phyloP scores from a whole-genome alignment of 1,140 invertebrate species.

The Psilanteris sp. region DNA sequence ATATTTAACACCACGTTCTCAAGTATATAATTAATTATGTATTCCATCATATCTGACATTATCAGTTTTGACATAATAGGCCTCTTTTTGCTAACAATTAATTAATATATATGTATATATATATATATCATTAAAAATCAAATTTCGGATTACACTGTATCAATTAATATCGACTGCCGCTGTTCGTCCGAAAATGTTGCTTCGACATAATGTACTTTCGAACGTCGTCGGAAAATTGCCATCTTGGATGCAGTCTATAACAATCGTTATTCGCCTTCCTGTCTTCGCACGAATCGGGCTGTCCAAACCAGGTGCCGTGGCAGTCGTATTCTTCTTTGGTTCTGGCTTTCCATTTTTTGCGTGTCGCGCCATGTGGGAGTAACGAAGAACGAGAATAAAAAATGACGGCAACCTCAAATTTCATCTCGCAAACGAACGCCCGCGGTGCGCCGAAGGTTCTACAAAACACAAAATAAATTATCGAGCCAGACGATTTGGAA shows the following conservation, averaged over 20 bases:
- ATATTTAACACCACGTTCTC: too few species aligned
- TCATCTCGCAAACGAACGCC: conserved; percentile 16
- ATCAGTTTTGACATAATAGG: too few species aligned
- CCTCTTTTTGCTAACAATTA: too few species aligned
- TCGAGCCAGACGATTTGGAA: too few species aligned
- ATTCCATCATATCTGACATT: too few species aligned
- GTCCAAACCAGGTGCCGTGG: conserved; percentile 17
- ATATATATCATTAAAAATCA: too few species aligned
- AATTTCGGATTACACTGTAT: too few species aligned
- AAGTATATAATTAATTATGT: too few species aligned
- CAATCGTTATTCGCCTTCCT: conserved; percentile 4
- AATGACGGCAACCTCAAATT: conserved; percentile 15
- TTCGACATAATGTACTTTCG: not conserved
- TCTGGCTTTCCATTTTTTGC: conserved; percentile 7
- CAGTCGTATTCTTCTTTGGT: conserved; percentile 11
- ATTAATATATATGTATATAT: too few species aligned
- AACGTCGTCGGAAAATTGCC: not conserved
- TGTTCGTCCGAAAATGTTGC: too few species aligned
- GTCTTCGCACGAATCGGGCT: not conserved
- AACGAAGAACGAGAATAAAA: conserved; percentile 9
- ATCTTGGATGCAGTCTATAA: not conserved
- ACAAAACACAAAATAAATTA: conserved; percentile 1
- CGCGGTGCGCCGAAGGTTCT: not conserved
- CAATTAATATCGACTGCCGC: too few species aligned
- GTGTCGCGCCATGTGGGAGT: conserved; percentile 16